Percentiles rank a stretch among this genome's conserved stretches.
phyloP scores from a whole-genome alignment of 92 coral and sea anemone genomes.

The Nematostella vectensis region DNA sequence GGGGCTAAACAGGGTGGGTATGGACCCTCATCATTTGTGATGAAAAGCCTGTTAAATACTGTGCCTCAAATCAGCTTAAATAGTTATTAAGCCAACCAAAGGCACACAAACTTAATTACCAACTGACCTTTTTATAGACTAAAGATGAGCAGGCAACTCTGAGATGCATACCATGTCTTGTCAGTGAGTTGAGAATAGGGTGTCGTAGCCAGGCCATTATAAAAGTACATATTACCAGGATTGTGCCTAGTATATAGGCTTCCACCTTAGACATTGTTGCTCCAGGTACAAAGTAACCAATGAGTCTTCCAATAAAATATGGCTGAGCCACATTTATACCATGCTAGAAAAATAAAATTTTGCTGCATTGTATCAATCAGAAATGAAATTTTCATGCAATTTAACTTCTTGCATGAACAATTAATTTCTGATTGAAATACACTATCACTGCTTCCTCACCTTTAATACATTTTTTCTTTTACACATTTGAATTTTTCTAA shows the following conservation, averaged over 20 bases:
- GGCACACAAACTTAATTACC: no score
- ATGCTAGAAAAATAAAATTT: slow-evolving; percentile 36
- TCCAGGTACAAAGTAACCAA: slow-evolving; percentile 64
- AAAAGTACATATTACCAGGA: slow-evolving; percentile 39
- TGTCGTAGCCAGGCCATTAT: slow-evolving; percentile 46
- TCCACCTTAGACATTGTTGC: slow-evolving; percentile 45
- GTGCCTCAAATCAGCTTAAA: no score
- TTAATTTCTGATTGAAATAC: no score
- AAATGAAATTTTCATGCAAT: no score
- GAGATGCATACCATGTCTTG: slow-evolving; percentile 70
- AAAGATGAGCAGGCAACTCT: slow-evolving; percentile 61
- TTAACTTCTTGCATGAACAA: no score
- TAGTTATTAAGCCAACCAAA: no score
- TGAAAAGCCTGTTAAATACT: no score
- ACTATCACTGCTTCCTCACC: no score
- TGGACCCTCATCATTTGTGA: no score
- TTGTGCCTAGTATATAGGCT: slow-evolving; percentile 48
- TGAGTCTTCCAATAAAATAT: slow-evolving; percentile 64
- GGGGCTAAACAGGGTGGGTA: no score
- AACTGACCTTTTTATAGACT: slow-evolving; percentile 86
- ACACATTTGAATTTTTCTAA: no score
- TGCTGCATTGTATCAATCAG: background rate
- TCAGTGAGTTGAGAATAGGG: slow-evolving; percentile 48
- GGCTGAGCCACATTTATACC: slow-evolving; percentile 46
- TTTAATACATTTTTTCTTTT: no score